These are phyloP conservation scores for Steinernema khuongi DNA, from an alignment of 1,140 invertebrate species.

Conservation along the genomic window DNA sequence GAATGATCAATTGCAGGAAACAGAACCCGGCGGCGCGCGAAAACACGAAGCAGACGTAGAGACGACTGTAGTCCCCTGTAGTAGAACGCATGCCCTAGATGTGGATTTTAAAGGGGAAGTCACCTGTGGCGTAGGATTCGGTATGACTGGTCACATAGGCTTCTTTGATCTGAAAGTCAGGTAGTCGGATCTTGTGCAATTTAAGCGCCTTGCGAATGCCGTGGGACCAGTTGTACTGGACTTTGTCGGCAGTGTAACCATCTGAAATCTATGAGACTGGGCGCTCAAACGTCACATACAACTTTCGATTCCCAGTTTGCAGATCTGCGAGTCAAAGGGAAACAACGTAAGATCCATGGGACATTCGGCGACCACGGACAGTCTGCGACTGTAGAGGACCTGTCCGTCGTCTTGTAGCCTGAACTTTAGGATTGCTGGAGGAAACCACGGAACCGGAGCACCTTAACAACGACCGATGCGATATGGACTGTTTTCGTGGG, in stretches of 20 bases:
- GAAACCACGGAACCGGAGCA: not conserved
- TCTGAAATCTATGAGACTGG: constrained; percentile 36
- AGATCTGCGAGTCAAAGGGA: constrained; percentile 89
- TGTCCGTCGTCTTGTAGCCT: constrained; percentile 38
- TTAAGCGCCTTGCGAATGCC: constrained; percentile 46
- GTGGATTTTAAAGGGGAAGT: not conserved
- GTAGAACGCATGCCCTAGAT: not conserved
- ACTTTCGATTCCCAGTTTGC: constrained; percentile 92
- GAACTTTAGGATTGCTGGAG: constrained; percentile 1
- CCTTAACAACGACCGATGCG: constrained; percentile 44
- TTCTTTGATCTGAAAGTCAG: constrained; percentile 51
- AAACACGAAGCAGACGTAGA: constrained; percentile 57
- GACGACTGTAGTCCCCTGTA: constrained; percentile 52
- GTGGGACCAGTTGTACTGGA: constrained; percentile 50
- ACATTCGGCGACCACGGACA: constrained; percentile 90
- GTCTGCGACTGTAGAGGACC: constrained; percentile 62
- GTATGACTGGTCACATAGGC: constrained; percentile 56
- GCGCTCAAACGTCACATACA: constrained; percentile 69
- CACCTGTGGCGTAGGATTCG: constrained; percentile 49
- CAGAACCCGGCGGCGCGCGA: constrained; percentile 54
- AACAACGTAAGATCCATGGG: constrained; percentile 95
- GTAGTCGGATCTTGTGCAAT: constrained; percentile 52
- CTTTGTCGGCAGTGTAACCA: constrained; percentile 58
- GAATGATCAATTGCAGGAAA: constrained; percentile 58
- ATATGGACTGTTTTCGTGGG: constrained; percentile 46